These are phyloP conservation scores for Dryomyza anilis DNA, from an alignment of 2,888 invertebrate genomes.

Conservation along the genomic window DNA sequence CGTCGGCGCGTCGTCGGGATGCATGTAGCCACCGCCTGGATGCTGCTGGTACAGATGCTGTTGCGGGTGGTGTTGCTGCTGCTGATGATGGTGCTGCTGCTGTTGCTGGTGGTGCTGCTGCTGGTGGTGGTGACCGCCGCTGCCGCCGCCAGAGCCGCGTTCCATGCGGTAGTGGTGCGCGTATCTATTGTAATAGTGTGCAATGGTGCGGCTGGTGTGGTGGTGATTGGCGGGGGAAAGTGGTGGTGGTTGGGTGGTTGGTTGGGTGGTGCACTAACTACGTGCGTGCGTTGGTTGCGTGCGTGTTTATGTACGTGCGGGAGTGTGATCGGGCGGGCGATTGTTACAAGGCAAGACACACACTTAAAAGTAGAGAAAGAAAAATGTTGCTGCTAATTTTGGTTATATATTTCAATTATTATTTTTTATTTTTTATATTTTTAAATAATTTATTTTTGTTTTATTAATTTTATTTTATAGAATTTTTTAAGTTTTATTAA, in stretches of 20 bases:
- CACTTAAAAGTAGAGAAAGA: not conserved
- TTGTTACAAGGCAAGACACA: slow-evolving; percentile 4
- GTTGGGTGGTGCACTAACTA: slow-evolving; percentile 28
- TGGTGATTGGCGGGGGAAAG: slow-evolving; percentile 16
- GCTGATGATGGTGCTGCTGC: slow-evolving; percentile 44
- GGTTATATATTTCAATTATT: too few species aligned
- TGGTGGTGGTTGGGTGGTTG: slow-evolving; percentile 27
- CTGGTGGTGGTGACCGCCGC: slow-evolving; percentile 55
- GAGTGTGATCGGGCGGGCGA: not conserved
- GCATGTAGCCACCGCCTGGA: slow-evolving; percentile 28
- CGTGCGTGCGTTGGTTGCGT: not conserved
- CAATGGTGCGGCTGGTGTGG: slow-evolving; percentile 58
- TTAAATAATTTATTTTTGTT: not conserved
- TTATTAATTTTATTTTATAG: too few species aligned
- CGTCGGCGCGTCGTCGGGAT: slow-evolving; percentile 45
- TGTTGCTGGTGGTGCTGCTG: slow-evolving; percentile 42
- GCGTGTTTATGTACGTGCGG: slow-evolving; percentile 10
- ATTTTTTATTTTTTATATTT: slow-evolving; percentile 6
- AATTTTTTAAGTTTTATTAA: too few species aligned
- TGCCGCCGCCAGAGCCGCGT: slow-evolving; percentile 60
- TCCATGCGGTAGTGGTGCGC: slow-evolving; percentile 60
- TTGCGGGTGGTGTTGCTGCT: slow-evolving; percentile 23
- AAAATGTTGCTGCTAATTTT: slow-evolving; percentile 4
- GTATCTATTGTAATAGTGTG: slow-evolving; percentile 60
- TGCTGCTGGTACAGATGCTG: too few species aligned